phyloP scores from a whole-genome alignment of 2,797 vertebrate species.

The Pitangus sulphuratus region DNA sequence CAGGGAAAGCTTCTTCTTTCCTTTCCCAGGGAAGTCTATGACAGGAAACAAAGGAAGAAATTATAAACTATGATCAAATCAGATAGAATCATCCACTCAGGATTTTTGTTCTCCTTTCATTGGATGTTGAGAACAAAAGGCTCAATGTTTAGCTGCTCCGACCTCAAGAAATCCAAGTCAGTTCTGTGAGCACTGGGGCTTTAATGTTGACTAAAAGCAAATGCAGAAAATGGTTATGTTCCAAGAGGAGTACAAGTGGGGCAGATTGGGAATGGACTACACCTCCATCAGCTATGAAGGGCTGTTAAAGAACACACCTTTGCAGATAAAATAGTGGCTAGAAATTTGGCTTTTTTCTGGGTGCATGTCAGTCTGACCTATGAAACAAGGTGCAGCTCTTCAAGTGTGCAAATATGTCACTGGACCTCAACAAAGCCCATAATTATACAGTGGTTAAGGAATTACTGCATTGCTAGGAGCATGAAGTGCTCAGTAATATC shows the following conservation, averaged over 20 bases:
- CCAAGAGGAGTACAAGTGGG: neutral
- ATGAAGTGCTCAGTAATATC: conserved; percentile 16
- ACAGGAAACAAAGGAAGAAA: conserved; percentile 59
- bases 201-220: neutral
- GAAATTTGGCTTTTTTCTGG: neutral
- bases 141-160: conserved; percentile 1
- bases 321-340: neutral
- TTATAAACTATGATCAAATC: conserved; percentile 38
- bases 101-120: conserved; percentile 7
- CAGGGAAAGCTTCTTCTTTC: conserved; percentile 55
- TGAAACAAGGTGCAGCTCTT: conserved; percentile 10
- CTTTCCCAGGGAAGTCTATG: conserved; percentile 63
- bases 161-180: neutral
- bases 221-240: neutral
- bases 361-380: neutral
- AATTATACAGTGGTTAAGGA: conserved; percentile 31
- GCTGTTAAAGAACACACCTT: neutral
- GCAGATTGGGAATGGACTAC: neutral
- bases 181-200: neutral
- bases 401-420: conserved; percentile 4
- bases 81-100: conserved; percentile 37
- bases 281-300: neutral
- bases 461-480: conserved; percentile 27
- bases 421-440: conserved; percentile 27
- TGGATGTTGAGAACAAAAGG: conserved; percentile 33